These are phyloP conservation scores for Sylvicola fuscatus DNA, from an alignment of 2,888 invertebrate genomes.

Conservation along the genomic window DNA sequence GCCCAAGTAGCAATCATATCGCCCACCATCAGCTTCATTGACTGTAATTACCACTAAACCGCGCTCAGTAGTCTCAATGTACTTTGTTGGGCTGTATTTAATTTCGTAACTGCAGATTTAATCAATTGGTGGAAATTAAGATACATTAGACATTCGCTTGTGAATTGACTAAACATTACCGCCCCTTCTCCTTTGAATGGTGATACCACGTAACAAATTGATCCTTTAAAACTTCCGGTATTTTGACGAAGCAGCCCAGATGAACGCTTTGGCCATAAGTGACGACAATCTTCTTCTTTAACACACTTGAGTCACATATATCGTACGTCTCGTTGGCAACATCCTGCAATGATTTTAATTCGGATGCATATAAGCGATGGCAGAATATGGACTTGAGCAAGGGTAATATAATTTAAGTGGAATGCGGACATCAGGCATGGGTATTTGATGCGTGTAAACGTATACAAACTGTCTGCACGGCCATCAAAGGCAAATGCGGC, in stretches of 20 bases:
- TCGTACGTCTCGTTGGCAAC: constrained; percentile 79
- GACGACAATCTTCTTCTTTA: constrained; percentile 70
- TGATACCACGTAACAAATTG: constrained; percentile 75
- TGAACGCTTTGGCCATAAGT: constrained; percentile 89
- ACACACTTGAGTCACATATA: constrained; percentile 74
- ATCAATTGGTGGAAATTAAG: no score
- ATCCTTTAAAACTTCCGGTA: constrained; percentile 66
- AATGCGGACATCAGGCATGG: no score
- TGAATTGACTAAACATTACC: constrained; percentile 17
- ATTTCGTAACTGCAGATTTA: constrained; percentile 20
- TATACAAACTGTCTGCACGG: no score
- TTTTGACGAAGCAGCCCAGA: constrained; percentile 74
- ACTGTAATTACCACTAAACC: constrained; percentile 77
- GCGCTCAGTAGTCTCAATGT: constrained; percentile 82
- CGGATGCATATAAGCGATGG: no score
- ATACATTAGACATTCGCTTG: background rate
- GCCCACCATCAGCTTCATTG: constrained; percentile 70
- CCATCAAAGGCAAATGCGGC: no score
- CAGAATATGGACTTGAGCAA: no score
- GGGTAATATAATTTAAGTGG: no score
- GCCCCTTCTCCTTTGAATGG: constrained; percentile 72
- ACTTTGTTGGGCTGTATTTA: constrained; percentile 61
- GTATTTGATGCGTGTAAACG: no score
- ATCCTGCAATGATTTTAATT: no score
- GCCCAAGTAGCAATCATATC: constrained; percentile 82